These are phyloP conservation scores for Heteropelma amictum DNA, from an alignment of 2,888 invertebrate genomes.

Conservation along the genomic window DNA sequence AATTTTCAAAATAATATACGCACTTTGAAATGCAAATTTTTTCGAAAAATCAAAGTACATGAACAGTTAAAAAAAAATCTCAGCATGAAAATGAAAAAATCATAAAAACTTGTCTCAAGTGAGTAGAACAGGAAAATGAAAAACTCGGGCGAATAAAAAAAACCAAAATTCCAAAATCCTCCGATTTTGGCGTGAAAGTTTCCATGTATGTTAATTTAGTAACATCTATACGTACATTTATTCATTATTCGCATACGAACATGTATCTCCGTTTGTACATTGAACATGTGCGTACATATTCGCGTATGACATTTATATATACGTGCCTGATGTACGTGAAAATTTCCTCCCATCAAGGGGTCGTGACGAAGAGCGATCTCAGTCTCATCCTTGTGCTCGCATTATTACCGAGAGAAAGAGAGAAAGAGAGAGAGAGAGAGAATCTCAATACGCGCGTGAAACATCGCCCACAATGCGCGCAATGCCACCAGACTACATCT, in stretches of 20 bases:
- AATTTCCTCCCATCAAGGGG: slow-evolving; percentile 37
- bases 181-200: too few species aligned
- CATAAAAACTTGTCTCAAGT: too few species aligned
- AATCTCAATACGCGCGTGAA: slow-evolving; percentile 13
- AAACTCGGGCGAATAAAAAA: too few species aligned
- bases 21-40: too few species aligned
- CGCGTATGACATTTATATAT: neutral
- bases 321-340: slow-evolving; percentile 7
- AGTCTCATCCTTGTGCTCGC: slow-evolving; percentile 23
- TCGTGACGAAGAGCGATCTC: slow-evolving; percentile 39
- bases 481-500: slow-evolving; percentile 13
- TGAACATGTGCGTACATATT: neutral
- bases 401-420: slow-evolving; percentile 26
- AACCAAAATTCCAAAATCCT: too few species aligned
- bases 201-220: too few species aligned
- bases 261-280: neutral
- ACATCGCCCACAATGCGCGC: slow-evolving; percentile 22
- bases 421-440: too few species aligned
- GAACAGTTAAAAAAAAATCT: too few species aligned
- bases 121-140: too few species aligned
- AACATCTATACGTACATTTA: slow-evolving; percentile 23
- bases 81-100: too few species aligned
- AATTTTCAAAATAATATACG: too few species aligned
- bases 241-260: neutral
- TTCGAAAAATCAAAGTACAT: too few species aligned